Evolutionary conservation across 2,888 invertebrate species (phyloP).

Genomic region (Allolobophora icterica): DNA sequence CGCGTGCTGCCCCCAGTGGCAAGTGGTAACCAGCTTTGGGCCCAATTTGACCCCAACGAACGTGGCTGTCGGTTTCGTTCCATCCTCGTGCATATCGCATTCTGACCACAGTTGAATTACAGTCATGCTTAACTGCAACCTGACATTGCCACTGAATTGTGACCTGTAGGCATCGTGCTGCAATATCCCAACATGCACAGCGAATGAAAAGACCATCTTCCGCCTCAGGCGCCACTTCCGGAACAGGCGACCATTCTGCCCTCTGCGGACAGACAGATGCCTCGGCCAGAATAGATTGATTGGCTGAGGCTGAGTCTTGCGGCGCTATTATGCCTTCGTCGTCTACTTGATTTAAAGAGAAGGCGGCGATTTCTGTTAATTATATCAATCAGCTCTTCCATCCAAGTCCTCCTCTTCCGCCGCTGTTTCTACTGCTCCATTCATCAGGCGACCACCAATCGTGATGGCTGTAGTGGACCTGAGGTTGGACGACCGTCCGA

Average conservation of each 20-base stretch:
- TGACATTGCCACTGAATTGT: not conserved
- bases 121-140: not conserved
- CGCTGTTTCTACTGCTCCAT: not conserved
- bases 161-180: not conserved
- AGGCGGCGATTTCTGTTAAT: slow-evolving; percentile 1
- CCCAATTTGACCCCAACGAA: no score
- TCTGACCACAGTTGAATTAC: not conserved
- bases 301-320: not conserved
- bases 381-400: not conserved
- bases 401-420: not conserved
- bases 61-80: not conserved
- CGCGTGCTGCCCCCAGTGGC: no score
- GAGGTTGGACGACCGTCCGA: not conserved
- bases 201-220: not conserved
- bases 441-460: not conserved
- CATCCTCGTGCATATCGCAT: not conserved
- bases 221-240: not conserved
- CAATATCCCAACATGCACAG: not conserved
- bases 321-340: not conserved
- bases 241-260: not conserved
- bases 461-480: not conserved
- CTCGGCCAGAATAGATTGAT: not conserved
- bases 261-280: not conserved
- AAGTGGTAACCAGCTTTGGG: no score
- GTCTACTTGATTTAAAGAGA: not conserved